These are phyloP conservation scores for Saturnia japonica DNA, from an alignment of 2,888 invertebrate genomes.

Conservation along the genomic window DNA sequence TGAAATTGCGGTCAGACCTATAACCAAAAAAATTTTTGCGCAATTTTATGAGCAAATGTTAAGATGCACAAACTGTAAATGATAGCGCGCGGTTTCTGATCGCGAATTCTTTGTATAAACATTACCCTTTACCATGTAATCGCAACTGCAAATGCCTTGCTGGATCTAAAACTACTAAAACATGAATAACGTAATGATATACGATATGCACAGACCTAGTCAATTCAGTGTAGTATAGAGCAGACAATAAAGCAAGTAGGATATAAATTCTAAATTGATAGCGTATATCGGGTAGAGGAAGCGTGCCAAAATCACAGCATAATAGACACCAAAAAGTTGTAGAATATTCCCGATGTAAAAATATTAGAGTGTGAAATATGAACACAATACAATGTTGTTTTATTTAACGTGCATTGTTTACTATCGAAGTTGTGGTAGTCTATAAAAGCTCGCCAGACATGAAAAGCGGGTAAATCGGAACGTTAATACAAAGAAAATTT, in stretches of 20 bases:
- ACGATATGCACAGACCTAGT: background rate
- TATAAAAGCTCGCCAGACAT: constrained; percentile 16
- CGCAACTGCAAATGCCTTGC: background rate
- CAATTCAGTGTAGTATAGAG: background rate
- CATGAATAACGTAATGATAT: background rate
- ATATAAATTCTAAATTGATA: constrained; percentile 12
- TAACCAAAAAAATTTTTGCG: background rate
- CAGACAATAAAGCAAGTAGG: background rate
- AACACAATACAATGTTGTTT: constrained; percentile 18
- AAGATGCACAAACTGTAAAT: background rate
- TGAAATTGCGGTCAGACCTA: no score
- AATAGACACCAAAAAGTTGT: constrained; percentile 15
- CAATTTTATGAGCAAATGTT: background rate
- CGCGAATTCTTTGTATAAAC: background rate
- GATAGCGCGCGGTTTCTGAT: no score
- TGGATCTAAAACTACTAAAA: background rate
- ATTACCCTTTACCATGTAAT: background rate
- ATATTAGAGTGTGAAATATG: constrained; percentile 18
- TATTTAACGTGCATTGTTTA: constrained; percentile 21
- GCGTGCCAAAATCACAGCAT: constrained; percentile 14
- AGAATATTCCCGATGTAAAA: constrained; percentile 16
- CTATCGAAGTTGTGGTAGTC: constrained; percentile 10
- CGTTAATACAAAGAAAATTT: constrained; percentile 15
- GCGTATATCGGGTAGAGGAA: constrained; percentile 6
- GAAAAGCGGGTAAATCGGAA: constrained; percentile 4